phyloP scores from a whole-genome alignment of 2,113 vertebrate species.

The Callithrix jacchus region DNA sequence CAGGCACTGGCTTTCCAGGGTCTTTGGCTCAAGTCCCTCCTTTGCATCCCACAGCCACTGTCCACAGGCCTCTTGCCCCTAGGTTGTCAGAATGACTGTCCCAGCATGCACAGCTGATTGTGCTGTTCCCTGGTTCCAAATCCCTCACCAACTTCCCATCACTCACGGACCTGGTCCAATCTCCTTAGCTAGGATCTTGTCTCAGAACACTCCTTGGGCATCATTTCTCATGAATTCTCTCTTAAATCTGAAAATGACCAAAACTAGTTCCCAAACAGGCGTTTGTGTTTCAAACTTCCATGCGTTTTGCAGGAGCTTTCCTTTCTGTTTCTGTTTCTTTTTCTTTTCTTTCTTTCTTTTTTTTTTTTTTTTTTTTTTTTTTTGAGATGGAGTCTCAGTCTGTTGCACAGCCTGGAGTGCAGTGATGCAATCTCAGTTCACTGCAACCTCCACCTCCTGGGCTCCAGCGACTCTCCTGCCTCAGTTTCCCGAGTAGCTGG shows the following conservation, averaged over 20 bases:
- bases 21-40: background rate
- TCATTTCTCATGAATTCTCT: background rate
- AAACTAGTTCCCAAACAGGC: background rate
- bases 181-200: background rate
- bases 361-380: too few relatives aligned
- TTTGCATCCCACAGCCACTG: background rate
- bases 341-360: too few relatives aligned
- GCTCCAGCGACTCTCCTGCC: too few relatives aligned
- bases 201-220: too few relatives aligned
- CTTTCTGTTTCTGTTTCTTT: background rate
- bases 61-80: background rate
- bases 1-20: background rate
- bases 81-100: background rate
- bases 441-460: too few relatives aligned
- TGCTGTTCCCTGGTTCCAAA: background rate
- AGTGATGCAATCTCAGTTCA: too few relatives aligned
- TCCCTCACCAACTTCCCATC: background rate
- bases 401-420: too few relatives aligned
- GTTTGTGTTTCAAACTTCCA: background rate
- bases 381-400: too few relatives aligned
- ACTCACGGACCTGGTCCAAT: background rate
- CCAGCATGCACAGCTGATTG: background rate
- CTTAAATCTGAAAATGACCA: conserved; percentile 5
- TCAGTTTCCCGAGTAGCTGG: too few relatives aligned
- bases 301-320: background rate